A percentile compares a stretch with the other conserved stretches of the same genome.
phyloP scores from a whole-genome alignment of 2,888 invertebrate species.

The Papilio gigon region DNA sequence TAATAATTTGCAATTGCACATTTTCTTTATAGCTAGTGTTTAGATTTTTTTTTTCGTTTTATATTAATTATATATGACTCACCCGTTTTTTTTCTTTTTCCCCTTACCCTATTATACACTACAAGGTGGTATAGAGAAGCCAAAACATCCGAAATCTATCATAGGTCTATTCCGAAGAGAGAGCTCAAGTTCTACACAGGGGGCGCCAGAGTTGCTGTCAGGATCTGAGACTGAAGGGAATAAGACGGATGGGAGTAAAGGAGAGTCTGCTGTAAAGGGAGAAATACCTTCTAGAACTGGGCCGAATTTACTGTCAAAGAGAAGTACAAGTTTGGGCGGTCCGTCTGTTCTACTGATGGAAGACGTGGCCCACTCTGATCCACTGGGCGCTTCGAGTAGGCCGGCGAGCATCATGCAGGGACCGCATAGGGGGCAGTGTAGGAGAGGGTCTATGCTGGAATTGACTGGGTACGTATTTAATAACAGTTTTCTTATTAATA shows the following conservation, averaged over 20 bases:
- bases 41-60: conserved; percentile 34
- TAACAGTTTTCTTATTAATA: no score
- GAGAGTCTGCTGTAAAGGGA: conserved; percentile 52
- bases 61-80: conserved; percentile 54
- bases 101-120: conserved; percentile 56
- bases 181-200: conserved; percentile 88
- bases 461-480: conserved; percentile 86
- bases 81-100: conserved; percentile 61
- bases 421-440: conserved; percentile 85
- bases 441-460: conserved; percentile 92
- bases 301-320: conserved; percentile 70
- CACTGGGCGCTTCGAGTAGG: conserved; percentile 84
- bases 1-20: conserved; percentile 17
- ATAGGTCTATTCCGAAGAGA: conserved; percentile 94
- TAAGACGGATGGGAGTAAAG: conserved; percentile 72
- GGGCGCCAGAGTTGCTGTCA: conserved; percentile 75
- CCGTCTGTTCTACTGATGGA: conserved; percentile 84
- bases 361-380: conserved; percentile 83
- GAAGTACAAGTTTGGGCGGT: conserved; percentile 76
- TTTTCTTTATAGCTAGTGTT: conserved; percentile 1
- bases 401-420: conserved; percentile 83
- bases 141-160: conserved; percentile 92
- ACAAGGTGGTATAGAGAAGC: conserved; percentile 92
- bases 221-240: conserved; percentile 83
- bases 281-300: conserved; percentile 62